A percentile compares a stretch with the other conserved stretches of the same genome.
Conservation (phyloP, 2,797 vertebrate species). For the Mormyrops attenuatus region DNA sequence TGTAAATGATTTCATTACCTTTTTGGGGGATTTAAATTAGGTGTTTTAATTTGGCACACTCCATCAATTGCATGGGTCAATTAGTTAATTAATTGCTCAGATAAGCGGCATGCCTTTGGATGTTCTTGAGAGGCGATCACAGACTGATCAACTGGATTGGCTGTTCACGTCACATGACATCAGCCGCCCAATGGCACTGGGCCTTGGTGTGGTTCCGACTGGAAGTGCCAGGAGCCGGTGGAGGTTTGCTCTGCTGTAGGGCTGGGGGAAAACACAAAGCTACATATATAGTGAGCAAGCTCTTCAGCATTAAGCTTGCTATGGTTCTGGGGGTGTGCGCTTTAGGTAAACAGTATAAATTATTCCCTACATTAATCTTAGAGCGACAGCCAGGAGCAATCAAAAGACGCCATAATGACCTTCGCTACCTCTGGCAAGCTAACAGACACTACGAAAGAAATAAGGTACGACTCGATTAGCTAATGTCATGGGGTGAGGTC, state of each 20-base stretch:
- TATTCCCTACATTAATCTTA: not conserved
- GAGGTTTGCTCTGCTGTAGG: not conserved
- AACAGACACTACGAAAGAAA: not conserved
- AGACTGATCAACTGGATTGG: not conserved
- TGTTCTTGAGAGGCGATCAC: slow-evolving; percentile 13
- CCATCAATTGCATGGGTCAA: slow-evolving; percentile 39
- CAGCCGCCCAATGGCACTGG: not conserved
- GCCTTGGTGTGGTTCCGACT: not conserved
- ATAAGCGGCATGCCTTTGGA: slow-evolving; percentile 35
- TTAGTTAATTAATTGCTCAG: slow-evolving; percentile 48
- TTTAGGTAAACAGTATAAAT: not conserved
- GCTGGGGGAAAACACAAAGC: not conserved
- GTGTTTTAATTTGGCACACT: slow-evolving; percentile 26
- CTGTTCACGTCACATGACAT: not conserved
- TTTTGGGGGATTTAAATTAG: slow-evolving; percentile 38
- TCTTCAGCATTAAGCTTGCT: not conserved
- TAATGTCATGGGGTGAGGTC: not conserved
- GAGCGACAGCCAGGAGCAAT: not conserved
- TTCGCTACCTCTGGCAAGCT: not conserved
- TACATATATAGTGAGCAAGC: not conserved
- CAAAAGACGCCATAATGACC: not conserved
- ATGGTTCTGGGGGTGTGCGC: not conserved
- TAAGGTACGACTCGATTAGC: not conserved
- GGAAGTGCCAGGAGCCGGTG: not conserved
- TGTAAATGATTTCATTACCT: slow-evolving; percentile 25